Evolutionary conservation across 2,888 invertebrate species (phyloP).

Genomic region (Eupithecia centaureata): DNA sequence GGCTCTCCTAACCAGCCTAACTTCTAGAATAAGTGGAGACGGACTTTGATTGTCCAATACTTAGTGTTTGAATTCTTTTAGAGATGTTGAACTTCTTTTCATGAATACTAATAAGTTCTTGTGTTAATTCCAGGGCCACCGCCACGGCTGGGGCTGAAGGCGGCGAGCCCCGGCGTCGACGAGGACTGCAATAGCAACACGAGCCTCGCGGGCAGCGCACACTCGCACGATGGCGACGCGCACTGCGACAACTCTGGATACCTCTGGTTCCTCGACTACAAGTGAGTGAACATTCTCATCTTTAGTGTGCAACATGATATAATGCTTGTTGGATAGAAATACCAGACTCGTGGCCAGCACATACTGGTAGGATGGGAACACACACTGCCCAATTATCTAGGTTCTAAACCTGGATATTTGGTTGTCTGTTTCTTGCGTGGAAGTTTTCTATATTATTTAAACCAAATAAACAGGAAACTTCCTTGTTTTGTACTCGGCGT

Average conservation of each 20-base stretch:
- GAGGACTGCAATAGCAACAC: slow-evolving; percentile 83
- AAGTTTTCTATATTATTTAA: not conserved
- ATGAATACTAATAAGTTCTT: not conserved
- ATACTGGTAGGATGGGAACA: slow-evolving; percentile 80
- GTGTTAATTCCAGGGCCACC: slow-evolving; percentile 77
- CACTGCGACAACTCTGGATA: slow-evolving; percentile 93
- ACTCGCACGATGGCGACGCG: slow-evolving; percentile 80
- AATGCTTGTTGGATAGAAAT: slow-evolving; percentile 69
- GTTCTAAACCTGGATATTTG: slow-evolving; percentile 95
- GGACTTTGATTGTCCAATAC: too few species aligned
- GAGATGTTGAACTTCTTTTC: not conserved
- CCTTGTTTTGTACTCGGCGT: not conserved
- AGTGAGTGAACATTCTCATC: not conserved
- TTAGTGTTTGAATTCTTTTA: too few species aligned
- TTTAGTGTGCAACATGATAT: not conserved
- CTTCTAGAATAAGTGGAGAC: too few species aligned
- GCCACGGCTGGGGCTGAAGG: slow-evolving; percentile 82
- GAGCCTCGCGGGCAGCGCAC: slow-evolving; percentile 80
- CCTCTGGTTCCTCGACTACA: slow-evolving; percentile 94
- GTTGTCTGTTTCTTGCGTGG: slow-evolving; percentile 89
- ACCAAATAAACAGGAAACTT: slow-evolving; percentile 1
- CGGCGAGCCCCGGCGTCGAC: slow-evolving; percentile 80
- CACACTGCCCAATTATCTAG: too few species aligned
- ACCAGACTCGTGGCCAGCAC: slow-evolving; percentile 80
- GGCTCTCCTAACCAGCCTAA: too few species aligned